Percentiles rank a stretch among this genome's conserved stretches.
phyloP scores from a whole-genome alignment of 2,113 vertebrate species.

The Calcarius ornatus region DNA sequence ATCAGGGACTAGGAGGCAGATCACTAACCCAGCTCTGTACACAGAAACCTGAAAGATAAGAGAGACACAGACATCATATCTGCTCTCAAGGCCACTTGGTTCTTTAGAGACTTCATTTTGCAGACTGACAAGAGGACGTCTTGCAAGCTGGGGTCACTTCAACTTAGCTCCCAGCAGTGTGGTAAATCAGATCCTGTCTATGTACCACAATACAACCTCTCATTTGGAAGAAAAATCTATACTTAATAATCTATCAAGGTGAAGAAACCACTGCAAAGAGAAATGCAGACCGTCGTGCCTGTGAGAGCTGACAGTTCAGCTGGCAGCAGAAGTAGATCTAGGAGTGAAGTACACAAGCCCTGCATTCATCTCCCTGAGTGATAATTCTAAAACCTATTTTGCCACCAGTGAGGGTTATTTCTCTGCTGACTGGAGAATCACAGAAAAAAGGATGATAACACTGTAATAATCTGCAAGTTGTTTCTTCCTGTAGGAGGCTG shows the following conservation, averaged over 20 bases:
- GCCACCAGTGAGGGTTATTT: neutral
- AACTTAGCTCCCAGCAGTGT: neutral
- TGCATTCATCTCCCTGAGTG: neutral
- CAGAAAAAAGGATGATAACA: neutral
- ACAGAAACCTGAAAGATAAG: slow-evolving; percentile 7
- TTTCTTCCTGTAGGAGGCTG: neutral
- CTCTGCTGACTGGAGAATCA: neutral
- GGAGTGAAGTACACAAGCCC: neutral
- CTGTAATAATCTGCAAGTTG: neutral
- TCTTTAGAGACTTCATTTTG: slow-evolving; percentile 12
- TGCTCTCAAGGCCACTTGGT: neutral
- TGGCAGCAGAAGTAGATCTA: neutral
- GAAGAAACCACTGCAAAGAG: neutral
- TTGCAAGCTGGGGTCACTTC: neutral
- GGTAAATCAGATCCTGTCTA: neutral
- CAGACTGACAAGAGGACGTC: neutral
- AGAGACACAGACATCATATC: neutral
- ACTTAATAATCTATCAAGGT: neutral
- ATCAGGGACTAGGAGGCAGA: neutral
- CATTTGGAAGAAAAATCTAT: slow-evolving; percentile 19
- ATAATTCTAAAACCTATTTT: slow-evolving; percentile 31
- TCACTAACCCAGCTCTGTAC: neutral
- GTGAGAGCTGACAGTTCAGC: neutral
- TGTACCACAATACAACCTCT: neutral
- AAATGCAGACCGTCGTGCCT: rapidly evolving